Percentiles rank a stretch among this genome's conserved stretches.
Evolutionary conservation across 2,797 vertebrate genomes (phyloP).

Genomic region (Smutsia gigantea): DNA sequence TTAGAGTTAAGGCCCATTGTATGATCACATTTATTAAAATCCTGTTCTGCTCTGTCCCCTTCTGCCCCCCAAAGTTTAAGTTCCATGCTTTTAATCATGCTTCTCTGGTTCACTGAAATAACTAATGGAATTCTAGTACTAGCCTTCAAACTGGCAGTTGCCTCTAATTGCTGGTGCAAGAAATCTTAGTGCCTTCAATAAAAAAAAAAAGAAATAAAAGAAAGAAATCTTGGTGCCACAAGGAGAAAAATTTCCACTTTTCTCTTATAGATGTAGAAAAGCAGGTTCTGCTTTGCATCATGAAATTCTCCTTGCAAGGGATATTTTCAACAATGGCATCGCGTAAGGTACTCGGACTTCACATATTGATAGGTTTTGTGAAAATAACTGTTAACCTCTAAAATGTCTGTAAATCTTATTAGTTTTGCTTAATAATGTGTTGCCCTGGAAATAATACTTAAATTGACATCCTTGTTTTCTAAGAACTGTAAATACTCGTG

Average conservation of each 20-base stretch:
- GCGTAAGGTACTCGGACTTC: not conserved
- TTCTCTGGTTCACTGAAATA: constrained; percentile 25
- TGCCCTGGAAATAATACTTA: not conserved
- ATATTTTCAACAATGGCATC: not conserved
- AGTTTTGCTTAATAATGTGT: constrained; percentile 1
- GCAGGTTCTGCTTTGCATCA: constrained; percentile 40
- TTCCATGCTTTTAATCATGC: not conserved
- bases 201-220: too few relatives aligned
- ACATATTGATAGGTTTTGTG: not conserved
- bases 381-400: constrained; percentile 46
- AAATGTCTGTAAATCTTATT: not conserved
- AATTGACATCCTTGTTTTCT: not conserved
- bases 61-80: not conserved
- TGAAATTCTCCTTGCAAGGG: not conserved
- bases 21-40: not conserved
- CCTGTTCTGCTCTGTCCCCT: not conserved
- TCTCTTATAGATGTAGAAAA: not conserved
- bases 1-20: not conserved
- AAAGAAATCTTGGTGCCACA: constrained; percentile 21
- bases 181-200: not conserved
- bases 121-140: not conserved
- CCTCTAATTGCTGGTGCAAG: not conserved
- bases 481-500: not conserved
- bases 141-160: not conserved
- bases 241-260: not conserved